Evolutionary conservation across 2,888 invertebrate species (phyloP).

Genomic region (Nipponacmea schrenckii): DNA sequence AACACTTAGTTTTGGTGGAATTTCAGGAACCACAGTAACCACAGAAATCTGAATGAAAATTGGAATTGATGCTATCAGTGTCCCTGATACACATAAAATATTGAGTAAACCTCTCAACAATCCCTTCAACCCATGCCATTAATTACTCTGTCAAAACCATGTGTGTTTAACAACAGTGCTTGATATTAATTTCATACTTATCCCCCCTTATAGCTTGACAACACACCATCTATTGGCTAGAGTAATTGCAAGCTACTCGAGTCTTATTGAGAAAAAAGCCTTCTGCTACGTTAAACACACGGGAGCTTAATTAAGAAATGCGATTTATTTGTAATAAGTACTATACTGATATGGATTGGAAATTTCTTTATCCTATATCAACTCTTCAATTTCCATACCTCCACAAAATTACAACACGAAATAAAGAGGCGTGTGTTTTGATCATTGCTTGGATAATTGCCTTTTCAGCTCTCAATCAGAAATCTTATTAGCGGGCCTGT

Average conservation of each 20-base stretch:
- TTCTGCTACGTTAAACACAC: constrained; percentile 1
- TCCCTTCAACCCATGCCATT: not conserved
- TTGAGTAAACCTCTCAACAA: too few species aligned
- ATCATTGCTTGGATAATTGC: constrained; percentile 9
- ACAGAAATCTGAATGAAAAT: too few species aligned
- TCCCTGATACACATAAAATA: too few species aligned
- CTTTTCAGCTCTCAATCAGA: constrained; percentile 7
- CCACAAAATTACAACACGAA: not conserved
- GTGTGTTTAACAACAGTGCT: not conserved
- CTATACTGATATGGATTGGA: constrained; percentile 2
- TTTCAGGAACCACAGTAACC: too few species aligned
- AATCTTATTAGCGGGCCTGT: not conserved
- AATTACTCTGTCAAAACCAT: constrained; percentile 6
- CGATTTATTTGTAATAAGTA: constrained; percentile 6
- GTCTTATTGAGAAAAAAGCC: not conserved
- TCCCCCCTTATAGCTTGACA: too few species aligned
- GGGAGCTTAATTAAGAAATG: constrained; percentile 3
- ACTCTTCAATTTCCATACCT: not conserved
- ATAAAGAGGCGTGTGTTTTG: constrained; percentile 9
- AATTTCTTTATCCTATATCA: not conserved
- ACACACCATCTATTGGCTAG: too few species aligned
- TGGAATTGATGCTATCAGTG: too few species aligned
- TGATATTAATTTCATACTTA: too few species aligned
- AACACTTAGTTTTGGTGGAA: too few species aligned
- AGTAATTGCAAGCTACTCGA: too few species aligned